phyloP scores from a whole-genome alignment of 2,113 vertebrate species.

The Scalopus aquaticus region DNA sequence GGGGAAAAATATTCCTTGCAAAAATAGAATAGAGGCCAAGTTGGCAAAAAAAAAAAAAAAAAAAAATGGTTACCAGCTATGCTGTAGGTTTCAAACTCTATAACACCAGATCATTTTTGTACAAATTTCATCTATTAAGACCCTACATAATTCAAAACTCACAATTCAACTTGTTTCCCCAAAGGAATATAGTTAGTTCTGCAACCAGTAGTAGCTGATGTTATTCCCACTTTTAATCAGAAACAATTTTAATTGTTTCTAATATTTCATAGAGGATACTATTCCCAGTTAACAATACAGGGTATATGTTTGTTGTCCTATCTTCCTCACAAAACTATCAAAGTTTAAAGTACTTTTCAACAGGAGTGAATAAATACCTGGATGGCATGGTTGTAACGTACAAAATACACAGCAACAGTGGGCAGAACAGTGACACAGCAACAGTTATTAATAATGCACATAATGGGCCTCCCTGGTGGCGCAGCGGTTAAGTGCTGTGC shows the following conservation, averaged over 20 bases:
- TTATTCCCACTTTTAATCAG: neutral
- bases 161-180: neutral
- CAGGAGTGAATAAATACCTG: neutral
- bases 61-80: neutral
- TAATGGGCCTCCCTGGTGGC: neutral
- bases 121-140: neutral
- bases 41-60: neutral
- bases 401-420: neutral
- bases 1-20: neutral
- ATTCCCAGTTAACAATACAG: neutral
- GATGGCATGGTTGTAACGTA: neutral
- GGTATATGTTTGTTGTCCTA: neutral
- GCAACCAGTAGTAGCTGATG: neutral
- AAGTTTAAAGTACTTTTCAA: neutral
- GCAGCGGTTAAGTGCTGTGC: too few relatives aligned
- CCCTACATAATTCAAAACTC: neutral
- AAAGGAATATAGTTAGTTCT: neutral
- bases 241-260: slow-evolving; percentile 14
- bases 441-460: neutral
- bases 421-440: neutral
- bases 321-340: neutral
- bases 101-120: neutral
- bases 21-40: neutral
- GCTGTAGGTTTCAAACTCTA: neutral
- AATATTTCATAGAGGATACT: neutral